These are phyloP conservation scores for Sebastolobus altivelis DNA, from an alignment of 2,797 vertebrate genomes.

Conservation along the genomic window DNA sequence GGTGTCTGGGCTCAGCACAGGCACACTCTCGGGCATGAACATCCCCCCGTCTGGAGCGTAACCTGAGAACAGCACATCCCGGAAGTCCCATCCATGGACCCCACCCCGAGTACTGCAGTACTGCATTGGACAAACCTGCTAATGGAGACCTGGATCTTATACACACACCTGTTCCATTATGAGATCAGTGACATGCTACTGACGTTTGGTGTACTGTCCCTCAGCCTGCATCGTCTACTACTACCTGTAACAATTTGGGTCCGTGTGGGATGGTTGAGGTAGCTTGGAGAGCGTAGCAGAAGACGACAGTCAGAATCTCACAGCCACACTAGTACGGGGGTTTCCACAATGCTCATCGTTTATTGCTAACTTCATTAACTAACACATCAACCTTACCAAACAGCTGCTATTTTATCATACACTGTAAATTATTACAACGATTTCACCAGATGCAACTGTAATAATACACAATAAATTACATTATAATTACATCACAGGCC, in stretches of 20 bases:
- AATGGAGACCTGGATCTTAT: background rate
- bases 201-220: background rate
- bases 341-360: no score
- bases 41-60: constrained; percentile 92
- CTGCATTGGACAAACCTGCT: constrained; percentile 79
- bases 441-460: no score
- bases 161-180: background rate
- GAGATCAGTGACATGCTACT: background rate
- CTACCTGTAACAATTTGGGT: background rate
- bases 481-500: no score
- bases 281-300: no score
- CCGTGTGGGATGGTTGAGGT: no score
- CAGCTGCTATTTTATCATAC: no score
- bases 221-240: background rate
- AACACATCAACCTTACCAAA: no score
- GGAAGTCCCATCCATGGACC: constrained; percentile 80
- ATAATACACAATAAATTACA: no score
- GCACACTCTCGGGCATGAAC: constrained; percentile 90
- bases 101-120: constrained; percentile 91
- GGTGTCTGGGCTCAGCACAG: constrained; percentile 79
- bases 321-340: no score
- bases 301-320: no score
- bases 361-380: no score
- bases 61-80: constrained; percentile 90
- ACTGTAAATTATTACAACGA: no score